Evolutionary conservation across 2,113 vertebrate genomes (phyloP), one percentile per base, ranked within the genome.

Genomic region (Alaudala cheleensis): DNA sequence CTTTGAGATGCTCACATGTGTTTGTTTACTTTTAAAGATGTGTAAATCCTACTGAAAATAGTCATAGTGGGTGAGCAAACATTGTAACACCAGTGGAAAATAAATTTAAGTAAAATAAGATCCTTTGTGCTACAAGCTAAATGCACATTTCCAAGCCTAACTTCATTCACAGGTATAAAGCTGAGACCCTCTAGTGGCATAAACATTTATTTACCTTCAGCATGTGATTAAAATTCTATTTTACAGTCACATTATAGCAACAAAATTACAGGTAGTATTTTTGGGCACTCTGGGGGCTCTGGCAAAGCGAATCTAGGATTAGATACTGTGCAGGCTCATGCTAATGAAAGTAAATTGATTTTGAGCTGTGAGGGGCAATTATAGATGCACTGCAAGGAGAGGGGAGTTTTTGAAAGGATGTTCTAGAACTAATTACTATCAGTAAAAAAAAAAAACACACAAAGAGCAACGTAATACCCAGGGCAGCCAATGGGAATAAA

Each of bases 121-220:
- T 49, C 20, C 44, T 83, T 80, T 64, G 25, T 26, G 51, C 39
- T 44, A 6, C 34, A 9, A 24, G 45, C 3, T 37, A 72, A 86
- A 62, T 5, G 44, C 33, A 31, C 47, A 11, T 73, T 84, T 66
- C 71, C 31, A 39, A 60, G 1, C 37, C 50, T 70, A 60, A 53
- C 71, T 84, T 54, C 18, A 25, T 45, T 87, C 88, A 62, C 57
- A 28, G 66, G 47, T 79, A 86, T 14, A 90, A 51, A 93, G 72
- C 93, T 97, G 96, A 92, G 96, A 96, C 97, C 97, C 97, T 97
- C 97, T 97, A 96, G 97, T 78, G 96, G 96, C 53, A 65, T 12
- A 61, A 84, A 42, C 67, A 69, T 82, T 81, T 78, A 34, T 77
- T 83, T 78, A 54, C 50, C 76, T 88, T 83, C 72, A 73, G 42